phyloP scores from a whole-genome alignment of 2,888 invertebrate genomes.

The Hyles lineata region DNA sequence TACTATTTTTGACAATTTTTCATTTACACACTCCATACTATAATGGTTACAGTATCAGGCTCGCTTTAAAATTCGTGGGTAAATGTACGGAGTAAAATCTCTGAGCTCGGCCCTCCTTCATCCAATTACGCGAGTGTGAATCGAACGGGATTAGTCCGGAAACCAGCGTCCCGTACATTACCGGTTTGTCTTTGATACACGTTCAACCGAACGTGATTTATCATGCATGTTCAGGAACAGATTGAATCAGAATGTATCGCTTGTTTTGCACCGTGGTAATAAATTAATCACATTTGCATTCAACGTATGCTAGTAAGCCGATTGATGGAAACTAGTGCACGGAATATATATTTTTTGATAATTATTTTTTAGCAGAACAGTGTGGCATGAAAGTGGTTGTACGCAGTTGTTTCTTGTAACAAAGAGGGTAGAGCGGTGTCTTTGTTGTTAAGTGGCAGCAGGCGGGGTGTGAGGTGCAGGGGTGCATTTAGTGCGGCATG shows the following conservation, averaged over 20 bases:
- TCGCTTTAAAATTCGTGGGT: slow-evolving; percentile 40
- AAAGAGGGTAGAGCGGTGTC: slow-evolving; percentile 82
- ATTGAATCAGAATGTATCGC: neutral
- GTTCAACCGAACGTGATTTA: slow-evolving; percentile 35
- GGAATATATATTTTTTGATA: too few relatives aligned
- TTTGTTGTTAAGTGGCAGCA: slow-evolving; percentile 82
- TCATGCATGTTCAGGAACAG: neutral
- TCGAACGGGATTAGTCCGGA: slow-evolving; percentile 72
- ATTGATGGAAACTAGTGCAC: neutral
- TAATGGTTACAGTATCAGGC: neutral
- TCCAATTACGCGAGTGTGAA: slow-evolving; percentile 82
- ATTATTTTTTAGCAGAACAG: slow-evolving; percentile 44
- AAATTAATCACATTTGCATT: neutral
- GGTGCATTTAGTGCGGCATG: slow-evolving; percentile 78
- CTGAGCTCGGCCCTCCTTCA: slow-evolving; percentile 72
- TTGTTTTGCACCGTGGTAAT: neutral
- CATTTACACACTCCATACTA: too few relatives aligned
- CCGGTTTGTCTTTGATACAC: slow-evolving; percentile 44
- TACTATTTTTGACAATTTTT: neutral
- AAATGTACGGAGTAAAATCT: slow-evolving; percentile 72
- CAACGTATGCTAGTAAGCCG: too few relatives aligned
- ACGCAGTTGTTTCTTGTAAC: slow-evolving; percentile 79
- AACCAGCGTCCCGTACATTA: slow-evolving; percentile 54
- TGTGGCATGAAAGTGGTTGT: slow-evolving; percentile 60
- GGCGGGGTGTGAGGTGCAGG: slow-evolving; percentile 59